Evolutionary conservation across 2,888 invertebrate species (phyloP).

Genomic region (Eupithecia subumbrata): DNA sequence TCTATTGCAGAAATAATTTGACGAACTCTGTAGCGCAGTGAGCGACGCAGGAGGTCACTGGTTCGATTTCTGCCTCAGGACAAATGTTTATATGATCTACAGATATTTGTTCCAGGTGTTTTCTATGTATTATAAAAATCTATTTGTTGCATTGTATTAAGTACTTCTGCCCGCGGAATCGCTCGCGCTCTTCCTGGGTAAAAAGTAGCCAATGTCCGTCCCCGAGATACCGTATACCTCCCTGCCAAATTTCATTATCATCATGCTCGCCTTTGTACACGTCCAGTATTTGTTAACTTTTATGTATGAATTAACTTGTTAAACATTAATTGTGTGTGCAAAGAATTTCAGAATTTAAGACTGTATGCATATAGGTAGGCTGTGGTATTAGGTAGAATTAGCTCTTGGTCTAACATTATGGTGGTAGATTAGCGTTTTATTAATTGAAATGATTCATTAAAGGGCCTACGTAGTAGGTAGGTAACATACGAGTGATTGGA

Average conservation of each 20-base stretch:
- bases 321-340: too few species aligned
- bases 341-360: too few species aligned
- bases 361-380: too few species aligned
- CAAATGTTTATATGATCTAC: background rate
- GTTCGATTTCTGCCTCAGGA: background rate
- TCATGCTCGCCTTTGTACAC: too few species aligned
- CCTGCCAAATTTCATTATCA: too few species aligned
- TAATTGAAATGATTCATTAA: conserved; percentile 7
- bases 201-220: too few species aligned
- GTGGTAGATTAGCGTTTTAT: conserved; percentile 3
- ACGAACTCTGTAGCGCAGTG: background rate
- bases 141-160: too few species aligned
- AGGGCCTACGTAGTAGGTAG: conserved; percentile 2
- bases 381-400: background rate
- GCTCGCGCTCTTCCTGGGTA: too few species aligned
- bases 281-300: too few species aligned
- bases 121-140: background rate
- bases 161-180: too few species aligned
- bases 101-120: background rate
- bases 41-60: background rate
- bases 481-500: conserved; percentile 1
- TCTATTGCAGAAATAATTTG: background rate
- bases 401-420: background rate
- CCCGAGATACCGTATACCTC: too few species aligned
- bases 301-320: too few species aligned